phyloP scores from a whole-genome alignment of 2,888 invertebrate genomes.

The Graphium colonna region DNA sequence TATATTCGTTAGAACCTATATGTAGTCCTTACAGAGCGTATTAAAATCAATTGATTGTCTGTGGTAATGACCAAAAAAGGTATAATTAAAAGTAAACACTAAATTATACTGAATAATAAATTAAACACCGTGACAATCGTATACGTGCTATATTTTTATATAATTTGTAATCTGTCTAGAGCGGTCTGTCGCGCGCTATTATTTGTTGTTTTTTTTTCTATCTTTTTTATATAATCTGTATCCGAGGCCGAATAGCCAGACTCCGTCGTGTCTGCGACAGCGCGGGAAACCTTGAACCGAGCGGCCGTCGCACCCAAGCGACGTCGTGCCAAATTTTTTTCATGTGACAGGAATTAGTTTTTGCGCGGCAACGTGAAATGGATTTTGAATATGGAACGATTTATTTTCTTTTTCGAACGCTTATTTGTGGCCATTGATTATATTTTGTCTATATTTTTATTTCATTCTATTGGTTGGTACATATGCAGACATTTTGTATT shows the following conservation, averaged over 20 bases:
- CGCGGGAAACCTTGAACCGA: slow-evolving; percentile 28
- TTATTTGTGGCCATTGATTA: not conserved
- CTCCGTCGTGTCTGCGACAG: slow-evolving; percentile 22
- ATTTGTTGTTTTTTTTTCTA: not conserved
- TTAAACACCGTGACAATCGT: too few relatives aligned
- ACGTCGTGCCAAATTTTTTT: slow-evolving; percentile 29
- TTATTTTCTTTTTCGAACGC: not conserved
- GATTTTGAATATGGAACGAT: not conserved
- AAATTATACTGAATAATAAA: too few relatives aligned
- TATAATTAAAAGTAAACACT: too few relatives aligned
- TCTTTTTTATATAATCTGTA: slow-evolving; percentile 13
- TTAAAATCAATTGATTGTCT: too few relatives aligned
- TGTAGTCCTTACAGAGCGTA: too few relatives aligned
- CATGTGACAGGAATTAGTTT: slow-evolving; percentile 18
- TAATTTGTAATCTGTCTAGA: slow-evolving; percentile 5
- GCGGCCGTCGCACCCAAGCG: slow-evolving; percentile 41
- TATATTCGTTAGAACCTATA: too few relatives aligned
- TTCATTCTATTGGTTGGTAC: too few relatives aligned
- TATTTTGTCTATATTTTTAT: not conserved
- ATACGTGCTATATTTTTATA: not conserved
- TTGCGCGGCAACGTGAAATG: slow-evolving; percentile 2
- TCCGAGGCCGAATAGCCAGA: slow-evolving; percentile 8
- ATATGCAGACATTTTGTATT: too few relatives aligned
- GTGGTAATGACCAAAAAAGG: too few relatives aligned
- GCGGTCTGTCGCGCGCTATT: slow-evolving; percentile 5